A percentile compares a stretch with the other conserved stretches of the same genome.
Conservation (phyloP, 2,797 vertebrate species). For the Sebastes hubbsi region DNA sequence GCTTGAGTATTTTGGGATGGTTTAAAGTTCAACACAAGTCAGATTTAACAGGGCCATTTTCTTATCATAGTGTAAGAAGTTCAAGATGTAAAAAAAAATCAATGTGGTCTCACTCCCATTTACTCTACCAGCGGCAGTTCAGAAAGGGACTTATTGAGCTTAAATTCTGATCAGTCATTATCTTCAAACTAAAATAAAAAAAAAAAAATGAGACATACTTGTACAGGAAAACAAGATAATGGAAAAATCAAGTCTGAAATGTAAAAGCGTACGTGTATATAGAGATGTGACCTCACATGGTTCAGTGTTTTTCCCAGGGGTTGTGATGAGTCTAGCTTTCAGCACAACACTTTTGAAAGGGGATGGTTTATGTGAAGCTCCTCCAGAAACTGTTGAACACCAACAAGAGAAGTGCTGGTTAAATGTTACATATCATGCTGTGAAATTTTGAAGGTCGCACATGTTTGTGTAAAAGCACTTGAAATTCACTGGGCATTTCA, state of each 20-base stretch:
- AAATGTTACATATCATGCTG: background rate
- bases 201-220: background rate
- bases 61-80: background rate
- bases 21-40: background rate
- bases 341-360: conserved; percentile 53
- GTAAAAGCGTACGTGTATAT: too few relatives aligned
- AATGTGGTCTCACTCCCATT: background rate
- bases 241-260: background rate
- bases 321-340: conserved; percentile 52
- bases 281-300: conserved; percentile 56
- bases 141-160: background rate
- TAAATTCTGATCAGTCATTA: background rate
- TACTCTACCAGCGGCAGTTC: background rate
- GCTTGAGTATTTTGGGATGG: background rate
- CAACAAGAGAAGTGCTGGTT: background rate
- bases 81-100: conserved; percentile 1
- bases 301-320: conserved; percentile 47
- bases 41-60: background rate
- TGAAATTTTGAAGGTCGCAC: background rate
- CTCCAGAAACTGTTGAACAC: conserved; percentile 49
- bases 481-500: too few relatives aligned
- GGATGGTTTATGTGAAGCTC: conserved; percentile 49
- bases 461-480: background rate
- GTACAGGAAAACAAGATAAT: background rate
- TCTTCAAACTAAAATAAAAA: background rate